A percentile compares a stretch with the other conserved stretches of the same genome.
Evolutionary conservation across 2,888 invertebrate species (phyloP).

Genomic region (Toxonevra muliebris): DNA sequence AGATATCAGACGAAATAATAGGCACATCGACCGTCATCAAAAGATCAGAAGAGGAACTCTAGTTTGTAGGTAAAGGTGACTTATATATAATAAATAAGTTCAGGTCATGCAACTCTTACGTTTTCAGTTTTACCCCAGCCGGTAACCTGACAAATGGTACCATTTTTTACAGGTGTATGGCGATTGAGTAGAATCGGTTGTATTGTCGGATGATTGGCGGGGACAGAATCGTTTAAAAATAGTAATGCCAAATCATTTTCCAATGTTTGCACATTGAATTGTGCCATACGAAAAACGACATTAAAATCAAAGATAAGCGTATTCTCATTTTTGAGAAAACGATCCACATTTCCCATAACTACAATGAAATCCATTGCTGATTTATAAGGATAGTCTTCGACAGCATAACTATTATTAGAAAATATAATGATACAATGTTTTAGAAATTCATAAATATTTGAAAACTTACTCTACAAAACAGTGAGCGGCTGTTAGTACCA

Average conservation of each 20-base stretch:
- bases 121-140: slow-evolving; percentile 59
- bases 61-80: too few species aligned
- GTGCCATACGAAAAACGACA: slow-evolving; percentile 34
- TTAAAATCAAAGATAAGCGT: slow-evolving; percentile 51
- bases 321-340: slow-evolving; percentile 48
- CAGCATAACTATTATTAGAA: slow-evolving; percentile 15
- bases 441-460: neutral
- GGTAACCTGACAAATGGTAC: slow-evolving; percentile 55
- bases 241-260: slow-evolving; percentile 57
- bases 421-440: too few species aligned
- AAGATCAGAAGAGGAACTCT: too few species aligned
- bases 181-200: slow-evolving; percentile 50
- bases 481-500: slow-evolving; percentile 58
- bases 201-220: slow-evolving; percentile 53
- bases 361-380: slow-evolving; percentile 48
- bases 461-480: slow-evolving; percentile 58
- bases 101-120: too few species aligned
- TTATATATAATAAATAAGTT: too few species aligned
- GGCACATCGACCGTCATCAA: slow-evolving; percentile 55
- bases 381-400: slow-evolving; percentile 43
- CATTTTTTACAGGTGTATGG: slow-evolving; percentile 33
- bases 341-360: slow-evolving; percentile 61
- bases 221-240: slow-evolving; percentile 51
- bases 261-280: slow-evolving; percentile 49
- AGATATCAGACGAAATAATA: slow-evolving; percentile 44